phyloP scores from a whole-genome alignment of 1,140 invertebrate genomes.

The Drosophila varians region DNA sequence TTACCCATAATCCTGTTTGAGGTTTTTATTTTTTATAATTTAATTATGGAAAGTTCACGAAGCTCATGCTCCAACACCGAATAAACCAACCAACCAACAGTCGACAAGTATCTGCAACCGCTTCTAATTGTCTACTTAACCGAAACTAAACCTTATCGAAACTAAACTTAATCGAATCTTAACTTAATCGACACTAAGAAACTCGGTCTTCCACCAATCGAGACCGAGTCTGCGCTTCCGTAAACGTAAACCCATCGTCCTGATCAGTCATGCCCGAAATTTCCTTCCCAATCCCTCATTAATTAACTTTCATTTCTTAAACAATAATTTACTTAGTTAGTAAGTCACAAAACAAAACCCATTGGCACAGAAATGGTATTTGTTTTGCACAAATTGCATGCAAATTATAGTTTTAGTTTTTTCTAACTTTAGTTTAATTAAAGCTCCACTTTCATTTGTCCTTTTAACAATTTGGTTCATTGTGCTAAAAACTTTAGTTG shows the following conservation, averaged over 20 bases:
- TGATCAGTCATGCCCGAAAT: constrained; percentile 39
- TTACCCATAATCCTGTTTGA: constrained; percentile 1
- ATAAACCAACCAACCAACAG: constrained; percentile 54
- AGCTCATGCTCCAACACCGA: constrained; percentile 78
- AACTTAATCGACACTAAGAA: constrained; percentile 39
- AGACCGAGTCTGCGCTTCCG: constrained; percentile 56
- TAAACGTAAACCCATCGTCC: constrained; percentile 37
- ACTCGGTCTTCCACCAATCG: constrained; percentile 35
- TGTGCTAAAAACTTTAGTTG: constrained; percentile 66
- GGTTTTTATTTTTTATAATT: constrained; percentile 14
- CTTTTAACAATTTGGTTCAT: constrained; percentile 67
- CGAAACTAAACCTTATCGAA: constrained; percentile 34
- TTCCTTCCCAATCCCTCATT: constrained; percentile 33
- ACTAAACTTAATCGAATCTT: constrained; percentile 39
- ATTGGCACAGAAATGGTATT: constrained; percentile 22
- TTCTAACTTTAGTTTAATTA: constrained; percentile 49
- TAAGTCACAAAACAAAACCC: constrained; percentile 62
- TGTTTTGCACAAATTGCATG: constrained; percentile 67
- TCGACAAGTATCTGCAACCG: constrained; percentile 41
- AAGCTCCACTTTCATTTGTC: constrained; percentile 60
- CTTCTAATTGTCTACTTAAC: constrained; percentile 70
- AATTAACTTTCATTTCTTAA: constrained; percentile 66
- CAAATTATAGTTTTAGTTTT: constrained; percentile 42
- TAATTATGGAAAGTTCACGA: constrained; percentile 51
- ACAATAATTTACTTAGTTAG: constrained; percentile 56